phyloP scores from a whole-genome alignment of 1,140 invertebrate species.

The Potamilus streckersoni region DNA sequence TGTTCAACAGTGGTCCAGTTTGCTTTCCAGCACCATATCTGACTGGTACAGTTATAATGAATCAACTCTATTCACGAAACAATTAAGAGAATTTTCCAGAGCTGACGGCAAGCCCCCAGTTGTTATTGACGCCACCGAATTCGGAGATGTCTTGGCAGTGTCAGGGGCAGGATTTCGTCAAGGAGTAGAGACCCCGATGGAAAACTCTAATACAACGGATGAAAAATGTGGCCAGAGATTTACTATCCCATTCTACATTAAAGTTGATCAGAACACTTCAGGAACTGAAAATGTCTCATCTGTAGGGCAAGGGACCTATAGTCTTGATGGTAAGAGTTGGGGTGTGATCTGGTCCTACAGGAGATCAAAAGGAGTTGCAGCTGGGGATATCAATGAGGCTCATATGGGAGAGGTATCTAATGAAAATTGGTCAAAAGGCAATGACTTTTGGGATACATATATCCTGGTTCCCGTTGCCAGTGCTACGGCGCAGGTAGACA shows the following conservation, averaged over 20 bases:
- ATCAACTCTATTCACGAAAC: constrained; percentile 5
- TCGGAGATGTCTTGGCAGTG: constrained; percentile 20
- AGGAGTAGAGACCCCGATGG: constrained; percentile 14
- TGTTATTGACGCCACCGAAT: constrained; percentile 25
- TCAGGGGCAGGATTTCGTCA: constrained; percentile 12
- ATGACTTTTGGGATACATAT: constrained; percentile 21
- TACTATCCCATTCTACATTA: constrained; percentile 27
- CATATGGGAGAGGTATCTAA: constrained; percentile 23
- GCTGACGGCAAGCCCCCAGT: not conserved
- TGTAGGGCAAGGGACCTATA: constrained; percentile 5
- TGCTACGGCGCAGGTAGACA: not conserved
- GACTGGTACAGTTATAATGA: constrained; percentile 24
- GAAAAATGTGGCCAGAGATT: constrained; percentile 26
- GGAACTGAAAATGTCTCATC: not conserved
- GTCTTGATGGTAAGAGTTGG: constrained; percentile 4
- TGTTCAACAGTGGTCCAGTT: constrained; percentile 10
- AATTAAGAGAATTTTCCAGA: not conserved
- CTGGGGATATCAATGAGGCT: not conserved
- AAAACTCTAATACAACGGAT: constrained; percentile 9
- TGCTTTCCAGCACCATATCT: constrained; percentile 11
- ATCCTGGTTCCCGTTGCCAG: constrained; percentile 7
- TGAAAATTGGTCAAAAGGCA: constrained; percentile 25
- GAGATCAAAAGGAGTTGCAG: constrained; percentile 1
- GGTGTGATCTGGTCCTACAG: constrained; percentile 18
- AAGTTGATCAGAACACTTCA: not conserved